phyloP scores from a whole-genome alignment of 1,140 invertebrate genomes.

The Penaeus indicus region DNA sequence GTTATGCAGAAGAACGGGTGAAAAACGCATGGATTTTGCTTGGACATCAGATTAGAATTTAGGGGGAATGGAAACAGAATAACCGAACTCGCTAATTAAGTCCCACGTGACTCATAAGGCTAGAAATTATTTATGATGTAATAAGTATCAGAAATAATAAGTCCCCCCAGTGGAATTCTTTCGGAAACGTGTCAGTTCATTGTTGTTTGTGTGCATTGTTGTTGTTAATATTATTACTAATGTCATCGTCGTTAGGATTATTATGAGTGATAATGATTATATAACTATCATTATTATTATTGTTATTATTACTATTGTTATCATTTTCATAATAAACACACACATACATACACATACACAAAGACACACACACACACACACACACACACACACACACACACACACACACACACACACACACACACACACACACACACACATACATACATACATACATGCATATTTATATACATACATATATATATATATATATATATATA shows the following conservation, averaged over 20 bases:
- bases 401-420: neutral
- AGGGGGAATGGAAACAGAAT: too few relatives aligned
- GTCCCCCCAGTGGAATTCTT: too few relatives aligned
- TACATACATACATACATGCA: neutral
- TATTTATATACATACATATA: constrained; percentile 14
- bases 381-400: neutral
- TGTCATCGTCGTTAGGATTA: neutral
- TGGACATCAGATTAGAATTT: too few relatives aligned
- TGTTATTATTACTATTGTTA: neutral
- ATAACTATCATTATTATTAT: neutral
- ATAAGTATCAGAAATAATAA: too few relatives aligned
- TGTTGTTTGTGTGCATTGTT: too few relatives aligned
- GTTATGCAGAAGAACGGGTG: too few relatives aligned
- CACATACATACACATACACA: neutral
- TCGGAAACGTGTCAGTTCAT: too few relatives aligned
- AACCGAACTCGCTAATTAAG: too few relatives aligned
- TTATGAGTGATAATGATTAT: neutral
- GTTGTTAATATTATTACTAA: too few relatives aligned
- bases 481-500: constrained; percentile 30
- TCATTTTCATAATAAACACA: neutral
- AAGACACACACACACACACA: neutral
- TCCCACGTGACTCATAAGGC: too few relatives aligned
- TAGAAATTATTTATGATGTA: too few relatives aligned
- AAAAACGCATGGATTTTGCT: too few relatives aligned
- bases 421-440: neutral